Conservation (phyloP, 2,888 invertebrate species). For the Eilema depressum region DNA sequence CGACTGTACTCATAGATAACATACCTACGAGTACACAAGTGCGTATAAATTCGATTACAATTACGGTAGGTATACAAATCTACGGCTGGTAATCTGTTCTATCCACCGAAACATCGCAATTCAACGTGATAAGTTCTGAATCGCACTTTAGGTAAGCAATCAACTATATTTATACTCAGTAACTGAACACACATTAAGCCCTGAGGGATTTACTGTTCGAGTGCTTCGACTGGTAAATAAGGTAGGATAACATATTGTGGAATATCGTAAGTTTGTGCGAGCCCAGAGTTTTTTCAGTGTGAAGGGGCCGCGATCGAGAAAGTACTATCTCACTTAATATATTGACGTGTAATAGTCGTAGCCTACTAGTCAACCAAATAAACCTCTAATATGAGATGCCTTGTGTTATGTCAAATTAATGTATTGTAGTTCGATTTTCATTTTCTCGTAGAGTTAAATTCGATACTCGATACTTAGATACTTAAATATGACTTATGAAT, state of each 20-base stretch:
- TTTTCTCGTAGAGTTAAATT: too few species aligned
- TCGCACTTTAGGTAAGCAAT: background rate
- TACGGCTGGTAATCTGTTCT: background rate
- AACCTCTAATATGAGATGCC: too few species aligned
- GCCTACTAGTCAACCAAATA: too few species aligned
- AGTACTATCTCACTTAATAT: too few species aligned
- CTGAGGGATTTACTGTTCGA: background rate
- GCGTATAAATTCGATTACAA: background rate
- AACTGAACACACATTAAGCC: background rate
- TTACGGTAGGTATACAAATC: constrained; percentile 1
- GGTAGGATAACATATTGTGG: background rate
- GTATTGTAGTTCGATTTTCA: too few species aligned
- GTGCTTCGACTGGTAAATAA: background rate
- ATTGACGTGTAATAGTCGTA: too few species aligned
- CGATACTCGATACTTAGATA: too few species aligned
- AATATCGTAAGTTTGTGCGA: background rate
- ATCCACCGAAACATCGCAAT: background rate
- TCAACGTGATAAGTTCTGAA: background rate
- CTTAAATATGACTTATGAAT: too few species aligned
- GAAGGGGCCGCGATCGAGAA: too few species aligned
- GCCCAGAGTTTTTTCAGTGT: background rate
- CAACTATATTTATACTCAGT: background rate
- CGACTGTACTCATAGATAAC: background rate
- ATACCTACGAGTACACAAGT: constrained; percentile 1
- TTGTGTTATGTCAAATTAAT: too few species aligned